Conservation (phyloP, 2,888 invertebrate species). For the Hypomecis atomaria region DNA sequence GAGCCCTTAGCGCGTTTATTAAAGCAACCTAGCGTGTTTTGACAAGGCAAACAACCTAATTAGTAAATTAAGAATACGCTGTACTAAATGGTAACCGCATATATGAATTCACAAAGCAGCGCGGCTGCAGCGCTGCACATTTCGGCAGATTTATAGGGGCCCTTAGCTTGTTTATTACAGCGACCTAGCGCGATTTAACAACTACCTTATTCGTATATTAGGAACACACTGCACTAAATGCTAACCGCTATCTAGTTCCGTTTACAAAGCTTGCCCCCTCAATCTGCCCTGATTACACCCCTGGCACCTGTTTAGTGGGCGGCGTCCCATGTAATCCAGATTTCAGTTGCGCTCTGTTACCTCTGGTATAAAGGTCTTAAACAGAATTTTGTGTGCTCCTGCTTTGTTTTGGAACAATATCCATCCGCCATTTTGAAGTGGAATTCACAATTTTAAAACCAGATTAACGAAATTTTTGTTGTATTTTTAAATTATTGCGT, state of each 20-base stretch:
- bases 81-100: too few relatives aligned
- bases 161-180: neutral
- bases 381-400: conserved; percentile 33
- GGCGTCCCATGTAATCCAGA: conserved; percentile 52
- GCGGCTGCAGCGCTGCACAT: neutral
- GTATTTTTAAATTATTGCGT: too few relatives aligned
- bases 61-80: too few relatives aligned
- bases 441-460: too few relatives aligned
- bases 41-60: too few relatives aligned
- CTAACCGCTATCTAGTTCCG: too few relatives aligned
- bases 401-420: conserved; percentile 39
- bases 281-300: conserved; percentile 10
- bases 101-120: neutral
- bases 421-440: conserved; percentile 4
- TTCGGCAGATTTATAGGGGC: neutral
- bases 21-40: too few relatives aligned
- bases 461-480: too few relatives aligned
- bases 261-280: neutral
- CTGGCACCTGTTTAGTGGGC: conserved; percentile 24
- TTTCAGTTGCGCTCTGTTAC: conserved; percentile 57
- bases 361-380: conserved; percentile 52
- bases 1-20: too few relatives aligned
- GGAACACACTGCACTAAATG: too few relatives aligned
- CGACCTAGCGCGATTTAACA: too few relatives aligned
- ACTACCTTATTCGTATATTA: too few relatives aligned